A percentile compares a stretch with the other conserved stretches of the same genome.
These are phyloP conservation scores for Bombylius discolor DNA, from an alignment of 2,888 invertebrate genomes.

Conservation along the genomic window DNA sequence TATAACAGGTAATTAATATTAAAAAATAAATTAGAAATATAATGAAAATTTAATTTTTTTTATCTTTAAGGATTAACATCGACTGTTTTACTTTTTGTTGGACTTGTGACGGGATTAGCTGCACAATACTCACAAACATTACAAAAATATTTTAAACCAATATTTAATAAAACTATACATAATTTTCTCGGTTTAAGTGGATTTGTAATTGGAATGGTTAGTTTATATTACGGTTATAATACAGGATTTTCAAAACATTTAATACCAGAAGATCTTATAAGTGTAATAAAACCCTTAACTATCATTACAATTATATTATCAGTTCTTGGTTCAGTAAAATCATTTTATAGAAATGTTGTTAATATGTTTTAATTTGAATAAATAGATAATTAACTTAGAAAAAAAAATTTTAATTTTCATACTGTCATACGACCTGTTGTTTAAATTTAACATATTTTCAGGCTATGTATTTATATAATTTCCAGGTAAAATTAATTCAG, in stretches of 20 bases:
- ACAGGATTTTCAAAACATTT: constrained; percentile 25
- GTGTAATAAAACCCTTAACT: constrained; percentile 26
- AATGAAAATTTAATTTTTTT: neutral
- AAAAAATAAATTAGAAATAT: too few relatives aligned
- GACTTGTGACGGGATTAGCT: constrained; percentile 25
- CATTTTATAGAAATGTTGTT: constrained; percentile 1
- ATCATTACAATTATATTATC: constrained; percentile 24
- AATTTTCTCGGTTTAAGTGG: constrained; percentile 25
- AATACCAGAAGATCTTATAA: constrained; percentile 19
- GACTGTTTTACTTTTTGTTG: constrained; percentile 25
- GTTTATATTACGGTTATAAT: constrained; percentile 31
- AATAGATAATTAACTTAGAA: too few relatives aligned
- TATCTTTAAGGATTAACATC: constrained; percentile 24
- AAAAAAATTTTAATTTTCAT: too few relatives aligned
- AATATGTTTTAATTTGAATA: too few relatives aligned
- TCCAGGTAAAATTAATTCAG: too few relatives aligned
- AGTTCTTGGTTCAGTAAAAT: constrained; percentile 25
- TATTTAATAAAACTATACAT: constrained; percentile 29
- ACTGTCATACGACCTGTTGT: too few relatives aligned
- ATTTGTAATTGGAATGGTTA: constrained; percentile 26
- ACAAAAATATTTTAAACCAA: constrained; percentile 20
- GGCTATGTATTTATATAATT: too few relatives aligned
- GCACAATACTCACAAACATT: constrained; percentile 25
- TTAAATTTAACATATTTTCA: too few relatives aligned
- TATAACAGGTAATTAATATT: neutral